Base-by-base conservation (phyloP, 2,888 invertebrate species). In the Brassicogethes aeneus region DNA sequence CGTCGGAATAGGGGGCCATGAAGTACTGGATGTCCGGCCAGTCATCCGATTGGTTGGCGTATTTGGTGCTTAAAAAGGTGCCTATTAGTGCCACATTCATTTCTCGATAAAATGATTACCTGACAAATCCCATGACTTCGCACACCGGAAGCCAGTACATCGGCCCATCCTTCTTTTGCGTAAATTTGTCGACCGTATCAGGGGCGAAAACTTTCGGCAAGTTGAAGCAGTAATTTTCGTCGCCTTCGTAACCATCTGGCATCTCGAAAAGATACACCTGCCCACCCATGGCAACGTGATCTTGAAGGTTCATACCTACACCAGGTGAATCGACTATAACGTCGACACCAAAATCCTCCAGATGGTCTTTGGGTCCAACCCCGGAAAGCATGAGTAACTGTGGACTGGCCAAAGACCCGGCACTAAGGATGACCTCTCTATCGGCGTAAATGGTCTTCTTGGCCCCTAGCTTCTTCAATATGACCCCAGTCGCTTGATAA, bases 351-450 rank as follows among this genome's bases (percentile, higher is more conserved):
- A 77, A 55, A 34, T 79, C 71, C 37, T 70, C 63, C 2, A 87
- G 68, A 56, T 86, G 79, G 5, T 73, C 66, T 2, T 67, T 67
- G 0, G 85, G 81, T 2, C 88, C 87, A 8, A 91, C 73, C 0
- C 93, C 93, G 1, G 90, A 49, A 32, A 93, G 61, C 87, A 91
- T 86, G 17, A 94, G 70, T 13, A 93, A 56, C 60, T 93, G 91
- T 0, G 92, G 90, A 2, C 87, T 81, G 57, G 86, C 85, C 47
- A 93, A 74, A 0, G 89, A 68, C 1, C 93, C 96, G 0, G 89
- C 89, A 13, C 89, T 82, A 30, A 96, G 62, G 45, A 96, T 84
- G 0, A 95, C 78, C 66, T 93, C 93, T 54, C 76, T 79, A 5
- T 71, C 73, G 0, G 84, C 85, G 46, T 67, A 70, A 0, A 82